Percentiles rank a stretch among this genome's conserved stretches.
Conservation (phyloP, 2,888 invertebrate genomes). For the Yponomeuta sedellus region DNA sequence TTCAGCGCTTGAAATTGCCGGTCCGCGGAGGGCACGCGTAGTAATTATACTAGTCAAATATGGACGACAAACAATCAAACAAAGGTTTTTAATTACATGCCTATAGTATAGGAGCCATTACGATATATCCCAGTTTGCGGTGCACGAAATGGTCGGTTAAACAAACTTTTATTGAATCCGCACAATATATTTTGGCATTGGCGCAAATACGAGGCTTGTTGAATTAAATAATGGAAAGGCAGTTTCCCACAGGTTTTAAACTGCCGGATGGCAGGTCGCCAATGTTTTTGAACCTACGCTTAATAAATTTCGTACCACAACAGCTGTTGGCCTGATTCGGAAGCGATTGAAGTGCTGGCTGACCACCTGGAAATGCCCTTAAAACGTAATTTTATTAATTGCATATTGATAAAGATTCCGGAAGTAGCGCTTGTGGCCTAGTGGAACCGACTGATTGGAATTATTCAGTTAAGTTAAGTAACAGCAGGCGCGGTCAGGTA, state of each 20-base stretch:
- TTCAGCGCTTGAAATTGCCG: too few species aligned
- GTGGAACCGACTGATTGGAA: too few species aligned
- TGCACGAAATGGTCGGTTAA: conserved; percentile 11
- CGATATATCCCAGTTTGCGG: conserved; percentile 5
- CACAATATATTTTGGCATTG: conserved; percentile 58
- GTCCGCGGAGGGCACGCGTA: too few species aligned
- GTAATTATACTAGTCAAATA: not conserved
- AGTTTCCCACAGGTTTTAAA: conserved; percentile 62
- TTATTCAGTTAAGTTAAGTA: too few species aligned
- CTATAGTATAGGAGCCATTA: conserved; percentile 6
- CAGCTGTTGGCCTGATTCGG: not conserved
- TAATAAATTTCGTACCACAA: conserved; percentile 1
- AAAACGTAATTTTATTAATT: too few species aligned
- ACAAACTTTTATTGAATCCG: conserved; percentile 35
- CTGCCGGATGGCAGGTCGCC: conserved; percentile 57
- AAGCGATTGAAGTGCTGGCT: not conserved
- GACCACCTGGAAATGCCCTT: not conserved
- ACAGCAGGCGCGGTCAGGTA: too few species aligned
- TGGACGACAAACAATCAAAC: not conserved
- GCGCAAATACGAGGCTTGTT: conserved; percentile 62
- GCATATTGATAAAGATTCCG: too few species aligned
- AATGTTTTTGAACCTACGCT: conserved; percentile 30
- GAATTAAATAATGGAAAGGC: conserved; percentile 68
- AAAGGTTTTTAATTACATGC: not conserved
- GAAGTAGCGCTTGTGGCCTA: too few species aligned